Evolutionary conservation across 2,113 vertebrate genomes (phyloP), one percentile per base, ranked within the genome.

Genomic region (Macquaria australasica): DNA sequence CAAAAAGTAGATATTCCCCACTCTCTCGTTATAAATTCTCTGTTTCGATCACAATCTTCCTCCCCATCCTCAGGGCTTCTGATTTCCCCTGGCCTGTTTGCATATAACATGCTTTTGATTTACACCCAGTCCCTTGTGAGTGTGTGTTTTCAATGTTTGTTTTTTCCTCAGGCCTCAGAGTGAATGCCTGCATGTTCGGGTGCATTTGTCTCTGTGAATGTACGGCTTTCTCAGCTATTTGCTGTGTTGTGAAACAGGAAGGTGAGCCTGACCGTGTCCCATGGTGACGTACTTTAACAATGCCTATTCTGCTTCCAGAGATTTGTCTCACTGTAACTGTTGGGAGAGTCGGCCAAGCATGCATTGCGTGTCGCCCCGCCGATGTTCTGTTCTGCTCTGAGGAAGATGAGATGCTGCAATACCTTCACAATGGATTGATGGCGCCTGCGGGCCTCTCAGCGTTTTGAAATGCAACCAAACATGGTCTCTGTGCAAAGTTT

Each of bases 381-480:
- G 14, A 48, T 21, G 59, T 16, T 71, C 45, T 70, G 69, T 70
- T 87, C 37, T 43, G 48, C 41, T 85, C 66, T 62, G 64, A 83
- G 86, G 82, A 90, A 88, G 83, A 91, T 74, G 63, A 88, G 87
- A 88, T 91, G 81, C 91, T 93, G 88, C 89, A 92, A 86, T 86
- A 91, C 86, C 87, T 89, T 86, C 50, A 79, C 66, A 87, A 75
- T 89, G 74, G 88, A 92, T 89, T 91, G 84, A 92, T 93, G 81
- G 78, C 37, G 74, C 90, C 90, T 88, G 76, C 56, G 81, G 87
- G 91, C 68, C 75, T 89, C 73, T 68, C 64, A 25, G 60, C 15
- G 59, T 85, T 91, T 86, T 91, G 79, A 93, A 92, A 89, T 82
- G 64, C 80, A 89, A 87, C 90, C 89, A 91, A 91, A 91, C 80